Conservation (phyloP, 2,113 vertebrate species). For the Perca schrenkii region DNA sequence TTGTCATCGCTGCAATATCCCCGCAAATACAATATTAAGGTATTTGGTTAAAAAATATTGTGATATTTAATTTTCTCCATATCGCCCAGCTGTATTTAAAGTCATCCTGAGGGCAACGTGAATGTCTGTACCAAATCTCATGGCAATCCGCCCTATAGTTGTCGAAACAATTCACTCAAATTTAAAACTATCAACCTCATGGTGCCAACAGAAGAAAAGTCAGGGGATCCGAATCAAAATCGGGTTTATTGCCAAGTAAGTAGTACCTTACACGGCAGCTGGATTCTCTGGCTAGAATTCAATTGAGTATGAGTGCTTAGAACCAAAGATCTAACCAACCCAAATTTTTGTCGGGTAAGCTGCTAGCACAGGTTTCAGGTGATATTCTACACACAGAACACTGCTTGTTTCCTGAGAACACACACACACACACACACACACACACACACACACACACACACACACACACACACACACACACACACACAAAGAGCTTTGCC, state of each 20-base stretch:
- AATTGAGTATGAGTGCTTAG: neutral
- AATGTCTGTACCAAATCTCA: neutral
- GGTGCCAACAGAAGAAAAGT: neutral
- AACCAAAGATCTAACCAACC: neutral
- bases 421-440: constrained; percentile 3
- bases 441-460: constrained; percentile 15
- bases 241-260: no score
- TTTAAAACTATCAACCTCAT: neutral
- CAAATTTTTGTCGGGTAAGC: neutral
- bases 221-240: no score
- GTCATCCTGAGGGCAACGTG: neutral
- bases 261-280: no score
- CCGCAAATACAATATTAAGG: no score
- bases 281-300: neutral
- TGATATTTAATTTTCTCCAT: no score
- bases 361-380: neutral
- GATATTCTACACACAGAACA: neutral
- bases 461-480: neutral
- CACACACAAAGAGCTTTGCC: constrained; percentile 35
- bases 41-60: no score
- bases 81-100: neutral
- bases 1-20: no score
- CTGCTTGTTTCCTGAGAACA: neutral
- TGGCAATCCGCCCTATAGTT: neutral
- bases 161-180: neutral